These are phyloP conservation scores for Rhadinocentrus ornatus DNA, from an alignment of 2,797 vertebrate genomes.

Conservation along the genomic window DNA sequence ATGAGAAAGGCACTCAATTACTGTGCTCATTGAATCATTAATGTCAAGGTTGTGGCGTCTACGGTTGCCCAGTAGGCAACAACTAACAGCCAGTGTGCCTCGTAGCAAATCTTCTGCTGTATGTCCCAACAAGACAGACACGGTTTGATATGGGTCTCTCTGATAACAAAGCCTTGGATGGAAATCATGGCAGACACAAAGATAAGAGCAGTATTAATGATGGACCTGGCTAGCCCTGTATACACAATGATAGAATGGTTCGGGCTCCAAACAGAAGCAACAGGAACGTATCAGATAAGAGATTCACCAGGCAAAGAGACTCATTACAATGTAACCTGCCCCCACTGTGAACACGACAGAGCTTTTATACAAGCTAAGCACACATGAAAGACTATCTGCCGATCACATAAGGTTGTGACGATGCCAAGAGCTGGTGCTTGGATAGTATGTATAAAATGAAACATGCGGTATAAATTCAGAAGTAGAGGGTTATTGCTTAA, in stretches of 20 bases:
- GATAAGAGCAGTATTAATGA: constrained; percentile 80
- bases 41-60: constrained; percentile 74
- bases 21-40: constrained; percentile 81
- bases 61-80: constrained; percentile 67
- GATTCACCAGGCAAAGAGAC: constrained; percentile 55
- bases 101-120: constrained; percentile 70
- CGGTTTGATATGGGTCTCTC: constrained; percentile 70
- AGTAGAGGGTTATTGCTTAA: not conserved
- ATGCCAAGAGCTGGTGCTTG: constrained; percentile 16
- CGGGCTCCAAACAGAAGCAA: constrained; percentile 66
- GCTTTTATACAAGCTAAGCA: constrained; percentile 64
- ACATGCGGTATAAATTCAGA: not conserved
- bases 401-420: constrained; percentile 35
- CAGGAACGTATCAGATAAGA: constrained; percentile 72
- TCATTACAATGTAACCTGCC: constrained; percentile 71
- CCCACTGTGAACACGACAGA: constrained; percentile 55
- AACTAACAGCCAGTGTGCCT: constrained; percentile 66
- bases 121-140: constrained; percentile 71
- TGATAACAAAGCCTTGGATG: constrained; percentile 75
- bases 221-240: constrained; percentile 69
- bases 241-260: constrained; percentile 74
- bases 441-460: constrained; percentile 15
- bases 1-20: constrained; percentile 82
- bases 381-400: constrained; percentile 50
- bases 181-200: constrained; percentile 67